These are phyloP conservation scores for Takifugu ocellatus DNA, from an alignment of 2,797 vertebrate species.

Conservation along the genomic window DNA sequence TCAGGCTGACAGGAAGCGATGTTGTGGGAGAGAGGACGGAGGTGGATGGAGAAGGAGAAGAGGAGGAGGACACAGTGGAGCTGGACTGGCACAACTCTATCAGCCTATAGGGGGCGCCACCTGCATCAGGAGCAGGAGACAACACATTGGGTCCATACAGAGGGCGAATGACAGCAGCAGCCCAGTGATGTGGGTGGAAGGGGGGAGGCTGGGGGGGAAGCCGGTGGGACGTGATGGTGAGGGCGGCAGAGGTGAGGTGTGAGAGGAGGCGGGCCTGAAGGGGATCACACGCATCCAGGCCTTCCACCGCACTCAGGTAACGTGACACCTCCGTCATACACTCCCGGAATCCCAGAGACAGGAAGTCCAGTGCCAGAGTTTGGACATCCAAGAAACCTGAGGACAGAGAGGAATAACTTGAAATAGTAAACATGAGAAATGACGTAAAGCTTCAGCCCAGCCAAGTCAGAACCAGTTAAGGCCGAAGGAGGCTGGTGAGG, in stretches of 20 bases:
- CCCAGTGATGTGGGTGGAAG: constrained; percentile 82
- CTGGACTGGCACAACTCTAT: constrained; percentile 69
- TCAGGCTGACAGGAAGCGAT: constrained; percentile 63
- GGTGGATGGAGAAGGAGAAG: constrained; percentile 40
- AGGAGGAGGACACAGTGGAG: constrained; percentile 65
- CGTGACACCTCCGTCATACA: constrained; percentile 88
- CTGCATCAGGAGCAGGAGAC: constrained; percentile 38
- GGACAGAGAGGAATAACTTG: constrained; percentile 16
- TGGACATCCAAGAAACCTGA: constrained; percentile 88
- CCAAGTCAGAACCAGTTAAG: not conserved
- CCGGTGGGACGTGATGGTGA: constrained; percentile 51
- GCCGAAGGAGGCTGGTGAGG: not conserved
- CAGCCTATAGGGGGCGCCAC: constrained; percentile 48
- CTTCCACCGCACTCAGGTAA: constrained; percentile 87
- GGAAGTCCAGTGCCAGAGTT: constrained; percentile 93
- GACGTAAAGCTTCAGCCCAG: not conserved
- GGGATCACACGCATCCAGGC: constrained; percentile 84
- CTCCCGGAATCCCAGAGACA: constrained; percentile 93
- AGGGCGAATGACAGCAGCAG: constrained; percentile 73
- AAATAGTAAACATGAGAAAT: constrained; percentile 19
- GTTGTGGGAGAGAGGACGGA: constrained; percentile 16
- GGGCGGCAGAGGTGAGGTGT: constrained; percentile 84
- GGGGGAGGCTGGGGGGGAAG: constrained; percentile 70
- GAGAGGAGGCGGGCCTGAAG: constrained; percentile 85
- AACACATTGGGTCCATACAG: constrained; percentile 79